Conservation (phyloP, 2,797 vertebrate species). For the Psittacula derbiana region DNA sequence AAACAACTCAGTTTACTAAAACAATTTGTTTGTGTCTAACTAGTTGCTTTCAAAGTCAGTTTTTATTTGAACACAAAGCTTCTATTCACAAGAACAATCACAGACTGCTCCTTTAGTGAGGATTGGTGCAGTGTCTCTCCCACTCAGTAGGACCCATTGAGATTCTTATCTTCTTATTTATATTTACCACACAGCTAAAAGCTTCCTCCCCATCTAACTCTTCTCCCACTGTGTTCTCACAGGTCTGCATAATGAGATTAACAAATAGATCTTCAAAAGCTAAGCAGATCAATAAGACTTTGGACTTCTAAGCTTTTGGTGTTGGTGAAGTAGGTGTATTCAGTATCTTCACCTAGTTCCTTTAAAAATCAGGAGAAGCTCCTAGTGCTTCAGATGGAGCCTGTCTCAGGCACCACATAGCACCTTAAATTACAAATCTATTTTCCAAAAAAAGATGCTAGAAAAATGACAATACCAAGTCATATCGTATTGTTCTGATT, state of each 20-base stretch:
- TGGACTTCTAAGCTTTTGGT: neutral
- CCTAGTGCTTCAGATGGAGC: neutral
- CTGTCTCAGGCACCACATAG: neutral
- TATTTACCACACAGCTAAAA: constrained; percentile 27
- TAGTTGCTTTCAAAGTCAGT: neutral
- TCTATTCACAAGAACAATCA: neutral
- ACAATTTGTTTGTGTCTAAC: constrained; percentile 9
- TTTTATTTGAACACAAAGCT: constrained; percentile 4
- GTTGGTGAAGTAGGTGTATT: neutral
- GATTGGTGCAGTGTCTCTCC: neutral
- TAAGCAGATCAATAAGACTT: constrained; percentile 1
- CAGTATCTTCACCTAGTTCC: neutral
- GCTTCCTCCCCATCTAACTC: neutral
- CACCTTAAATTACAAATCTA: neutral
- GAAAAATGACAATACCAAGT: neutral
- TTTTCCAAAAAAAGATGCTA: neutral
- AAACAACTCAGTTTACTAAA: constrained; percentile 10
- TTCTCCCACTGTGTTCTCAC: constrained; percentile 23
- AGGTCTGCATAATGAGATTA: constrained; percentile 35
- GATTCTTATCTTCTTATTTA: constrained; percentile 29
- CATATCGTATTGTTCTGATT: constrained; percentile 15
- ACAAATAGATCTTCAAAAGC: constrained; percentile 40
- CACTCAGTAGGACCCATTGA: neutral
- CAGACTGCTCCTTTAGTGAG: neutral
- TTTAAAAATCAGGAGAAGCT: neutral